Evolutionary conservation across 1,140 invertebrate species (phyloP).

Genomic region (Drosophila chauvacae): DNA sequence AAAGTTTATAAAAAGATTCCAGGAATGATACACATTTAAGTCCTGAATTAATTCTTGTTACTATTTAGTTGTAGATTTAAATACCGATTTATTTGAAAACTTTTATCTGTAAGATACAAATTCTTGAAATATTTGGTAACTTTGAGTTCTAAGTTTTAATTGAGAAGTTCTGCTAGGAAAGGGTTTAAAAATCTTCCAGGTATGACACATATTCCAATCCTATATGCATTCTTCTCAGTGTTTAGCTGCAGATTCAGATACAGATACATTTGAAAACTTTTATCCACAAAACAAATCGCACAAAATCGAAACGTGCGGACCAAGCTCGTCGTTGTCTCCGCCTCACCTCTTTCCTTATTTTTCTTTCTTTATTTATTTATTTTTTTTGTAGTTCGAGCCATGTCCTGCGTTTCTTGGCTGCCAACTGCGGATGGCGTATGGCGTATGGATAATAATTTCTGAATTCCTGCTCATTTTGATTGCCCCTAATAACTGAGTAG

Average conservation of each 20-base stretch:
- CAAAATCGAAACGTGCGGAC: constrained; percentile 78
- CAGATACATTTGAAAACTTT: constrained; percentile 77
- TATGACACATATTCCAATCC: background rate
- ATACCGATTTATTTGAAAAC: no score
- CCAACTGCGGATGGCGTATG: constrained; percentile 62
- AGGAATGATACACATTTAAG: no score
- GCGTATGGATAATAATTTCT: constrained; percentile 81
- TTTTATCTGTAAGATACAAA: no score
- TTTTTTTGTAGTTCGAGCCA: constrained; percentile 1
- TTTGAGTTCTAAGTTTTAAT: background rate
- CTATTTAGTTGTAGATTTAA: no score
- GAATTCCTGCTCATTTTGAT: constrained; percentile 83
- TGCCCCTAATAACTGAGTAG: constrained; percentile 83
- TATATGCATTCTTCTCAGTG: background rate
- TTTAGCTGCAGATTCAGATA: constrained; percentile 18
- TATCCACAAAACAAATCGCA: constrained; percentile 79
- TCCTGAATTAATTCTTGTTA: no score
- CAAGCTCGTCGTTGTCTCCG: constrained; percentile 42
- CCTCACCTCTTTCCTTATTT: constrained; percentile 1
- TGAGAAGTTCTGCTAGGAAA: background rate
- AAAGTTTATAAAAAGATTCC: no score
- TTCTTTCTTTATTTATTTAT: background rate
- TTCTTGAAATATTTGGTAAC: background rate
- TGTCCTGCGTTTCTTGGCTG: constrained; percentile 66
- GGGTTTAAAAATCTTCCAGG: background rate